Base-by-base conservation (phyloP, 2,888 invertebrate species). In the Cheilosia urbana region DNA sequence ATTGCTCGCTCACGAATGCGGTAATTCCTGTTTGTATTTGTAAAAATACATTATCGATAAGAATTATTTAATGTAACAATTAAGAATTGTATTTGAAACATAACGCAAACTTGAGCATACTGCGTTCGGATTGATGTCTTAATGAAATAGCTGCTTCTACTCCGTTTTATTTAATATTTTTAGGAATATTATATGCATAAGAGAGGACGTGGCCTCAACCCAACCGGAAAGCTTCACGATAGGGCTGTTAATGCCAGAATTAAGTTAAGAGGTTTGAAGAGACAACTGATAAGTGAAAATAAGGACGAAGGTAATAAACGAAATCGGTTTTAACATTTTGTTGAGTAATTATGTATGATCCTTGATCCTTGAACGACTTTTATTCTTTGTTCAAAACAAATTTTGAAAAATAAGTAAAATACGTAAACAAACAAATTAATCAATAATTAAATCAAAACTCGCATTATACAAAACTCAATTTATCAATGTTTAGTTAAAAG, bases 181-280 rank as follows among this genome's bases (percentile, higher is more conserved):
- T 66, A 82, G 76, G 11, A 69, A 21, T 69, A 82, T 53, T 71
- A 76, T 69, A 60, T 79, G 42, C 47, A 57, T 11, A 79, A 75
- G 45, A 51, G 84, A 51, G 73, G 78, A 34, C 63, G 15, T 27
- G 63, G 68, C 19, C 53, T 57, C 7, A 72, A 83, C 62, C 77
- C 72, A 40, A 68, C 51, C 42, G 78, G 69, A 2, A 84, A 81
- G 49, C 68, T 81, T 2, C 75, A 81, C 24, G 79, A 79, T 27
- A 79, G 72, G 57, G 79, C 72, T 11, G 65, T 65, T 6, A 79
- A 65, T 40, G 65, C 75, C 0, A 53, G 73, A 9, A 24, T 60
- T 2, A 73, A 73, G 45, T 5, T 73, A 34, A 73, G 40, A 21
- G 40, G 30, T 24, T 42, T 45, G 13, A 69, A 69, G 45, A 51